phyloP scores from a whole-genome alignment of 2,113 vertebrate genomes.

The Takifugu flavidus region DNA sequence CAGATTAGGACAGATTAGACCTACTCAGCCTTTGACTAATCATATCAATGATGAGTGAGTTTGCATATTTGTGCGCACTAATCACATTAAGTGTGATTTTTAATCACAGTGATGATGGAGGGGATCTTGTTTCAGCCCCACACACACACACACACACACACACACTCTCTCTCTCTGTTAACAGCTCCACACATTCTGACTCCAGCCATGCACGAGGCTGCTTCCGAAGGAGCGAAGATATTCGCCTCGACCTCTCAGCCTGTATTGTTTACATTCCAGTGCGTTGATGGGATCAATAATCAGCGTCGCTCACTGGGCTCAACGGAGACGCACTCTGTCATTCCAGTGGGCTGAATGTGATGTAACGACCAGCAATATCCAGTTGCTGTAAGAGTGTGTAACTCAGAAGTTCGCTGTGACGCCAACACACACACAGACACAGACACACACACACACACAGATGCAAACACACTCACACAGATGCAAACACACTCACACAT shows the following conservation, averaged over 20 bases:
- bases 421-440: not conserved
- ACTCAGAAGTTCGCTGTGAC: constrained; percentile 13
- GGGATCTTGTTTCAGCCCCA: too few species aligned
- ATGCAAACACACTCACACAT: not conserved
- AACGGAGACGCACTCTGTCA: constrained; percentile 20
- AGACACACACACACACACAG: not conserved
- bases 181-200: too few species aligned
- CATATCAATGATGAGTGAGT: constrained; percentile 12
- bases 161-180: too few species aligned
- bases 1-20: constrained; percentile 18
- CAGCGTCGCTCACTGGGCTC: constrained; percentile 39
- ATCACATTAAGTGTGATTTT: constrained; percentile 2
- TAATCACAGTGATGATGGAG: not conserved
- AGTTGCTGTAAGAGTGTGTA: constrained; percentile 41
- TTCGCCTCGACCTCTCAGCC: constrained; percentile 6
- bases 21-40: constrained; percentile 29
- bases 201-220: not conserved
- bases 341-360: constrained; percentile 37
- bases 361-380: constrained; percentile 52
- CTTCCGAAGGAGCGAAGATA: not conserved
- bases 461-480: not conserved
- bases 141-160: too few species aligned
- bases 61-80: constrained; percentile 19
- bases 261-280: constrained; percentile 5
- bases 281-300: constrained; percentile 32